Evolutionary conservation across 2,888 invertebrate genomes (phyloP), one percentile per base, ranked within the genome.

Genomic region (Apoda limacodes): DNA sequence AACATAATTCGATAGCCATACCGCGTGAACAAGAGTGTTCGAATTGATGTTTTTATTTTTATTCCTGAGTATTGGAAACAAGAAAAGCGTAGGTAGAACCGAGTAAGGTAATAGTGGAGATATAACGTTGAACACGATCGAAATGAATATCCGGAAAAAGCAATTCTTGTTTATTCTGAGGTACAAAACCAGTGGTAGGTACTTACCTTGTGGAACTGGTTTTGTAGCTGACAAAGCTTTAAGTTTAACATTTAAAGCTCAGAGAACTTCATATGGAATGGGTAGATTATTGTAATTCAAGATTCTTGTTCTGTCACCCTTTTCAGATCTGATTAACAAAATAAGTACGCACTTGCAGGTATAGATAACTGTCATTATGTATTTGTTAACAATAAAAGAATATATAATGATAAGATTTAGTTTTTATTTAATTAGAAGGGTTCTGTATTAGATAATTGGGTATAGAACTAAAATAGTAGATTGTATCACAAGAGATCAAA

Each of bases 271-370:
- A 55, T 53, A 61, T 53, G n/a, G n/a, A n/a, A n/a, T 51, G 52
- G 56, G 65, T 55, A 42, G 60, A 63, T 60, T 64, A 70, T 71
- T 67, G 74, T 56, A 64, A 72, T 64, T 51, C 68, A 69, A 59
- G 57, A 74, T 72, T 74, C 64, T 70, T 70, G 66, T 59, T 60
- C 69, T 52, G 55, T 52, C 54, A 46, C 17, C 17, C 7, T 17
- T 6, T 17, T 7, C 17, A 17, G 17, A 17, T n/a, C n/a, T n/a
- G n/a, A n/a, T n/a, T n/a, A n/a, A n/a, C n/a, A n/a, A n/a, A n/a
- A n/a, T n/a, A n/a, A n/a, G n/a, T n/a, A n/a, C n/a, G n/a, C n/a
- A n/a, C n/a, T n/a, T n/a, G n/a, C n/a, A n/a, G n/a, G n/a, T n/a
- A n/a, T n/a, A n/a, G n/a, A n/a, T n/a, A n/a, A n/a, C n/a, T n/a